These are phyloP conservation scores for Accipiter cooperii DNA, from an alignment of 2,113 vertebrate genomes.

Conservation along the genomic window DNA sequence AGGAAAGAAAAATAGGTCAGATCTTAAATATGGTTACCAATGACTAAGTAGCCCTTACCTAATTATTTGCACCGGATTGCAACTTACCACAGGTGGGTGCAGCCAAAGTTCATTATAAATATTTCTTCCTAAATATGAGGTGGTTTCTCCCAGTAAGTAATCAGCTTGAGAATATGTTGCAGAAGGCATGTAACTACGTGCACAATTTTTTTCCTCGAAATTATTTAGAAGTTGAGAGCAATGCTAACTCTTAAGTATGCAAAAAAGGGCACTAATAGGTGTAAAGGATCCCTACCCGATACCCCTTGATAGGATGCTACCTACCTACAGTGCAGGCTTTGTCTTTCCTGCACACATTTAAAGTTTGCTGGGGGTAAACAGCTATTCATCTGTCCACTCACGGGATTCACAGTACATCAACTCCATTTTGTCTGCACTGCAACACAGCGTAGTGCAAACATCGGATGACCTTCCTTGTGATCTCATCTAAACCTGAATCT, in stretches of 20 bases:
- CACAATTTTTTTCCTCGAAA: neutral
- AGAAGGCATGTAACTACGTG: neutral
- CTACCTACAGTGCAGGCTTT: neutral
- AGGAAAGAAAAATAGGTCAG: neutral
- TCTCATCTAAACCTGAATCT: constrained; percentile 5
- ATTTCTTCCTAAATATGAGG: neutral
- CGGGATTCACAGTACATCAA: neutral
- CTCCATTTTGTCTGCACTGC: neutral
- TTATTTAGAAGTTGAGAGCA: neutral
- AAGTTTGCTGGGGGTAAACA: neutral
- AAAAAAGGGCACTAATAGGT: neutral
- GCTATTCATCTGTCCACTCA: neutral
- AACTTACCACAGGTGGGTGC: neutral
- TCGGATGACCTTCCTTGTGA: constrained; percentile 18
- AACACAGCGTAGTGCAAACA: neutral
- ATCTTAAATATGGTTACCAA: neutral
- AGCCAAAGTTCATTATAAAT: neutral
- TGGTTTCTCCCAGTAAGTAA: neutral
- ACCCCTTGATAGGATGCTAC: neutral
- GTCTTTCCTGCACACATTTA: neutral
- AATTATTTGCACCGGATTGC: neutral
- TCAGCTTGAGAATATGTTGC: neutral
- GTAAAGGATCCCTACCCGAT: neutral
- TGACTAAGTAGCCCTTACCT: constrained; percentile 34
- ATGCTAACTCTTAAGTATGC: neutral